These are phyloP conservation scores for Salvelinus namaycush DNA, from an alignment of 2,113 vertebrate species.

Conservation along the genomic window DNA sequence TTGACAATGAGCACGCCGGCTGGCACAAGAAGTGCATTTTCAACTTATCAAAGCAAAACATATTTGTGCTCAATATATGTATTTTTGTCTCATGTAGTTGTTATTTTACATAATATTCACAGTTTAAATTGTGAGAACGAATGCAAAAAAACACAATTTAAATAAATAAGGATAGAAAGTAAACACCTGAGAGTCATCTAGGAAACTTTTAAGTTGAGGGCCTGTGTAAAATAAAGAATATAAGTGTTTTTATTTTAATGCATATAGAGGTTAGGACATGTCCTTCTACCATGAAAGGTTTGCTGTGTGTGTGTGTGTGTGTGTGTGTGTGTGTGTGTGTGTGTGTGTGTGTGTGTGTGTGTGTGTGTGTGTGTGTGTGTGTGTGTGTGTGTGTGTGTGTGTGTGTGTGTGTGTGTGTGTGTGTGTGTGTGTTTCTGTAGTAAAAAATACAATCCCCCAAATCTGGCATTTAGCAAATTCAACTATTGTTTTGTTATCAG, in stretches of 20 bases:
- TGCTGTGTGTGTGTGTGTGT: neutral
- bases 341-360: too few species aligned
- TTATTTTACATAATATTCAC: neutral
- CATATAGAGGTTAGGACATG: neutral
- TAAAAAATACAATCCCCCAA: neutral
- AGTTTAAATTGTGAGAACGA: neutral
- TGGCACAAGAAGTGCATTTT: constrained; percentile 59
- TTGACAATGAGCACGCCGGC: constrained; percentile 80
- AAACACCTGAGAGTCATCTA: neutral
- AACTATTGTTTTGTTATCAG: neutral
- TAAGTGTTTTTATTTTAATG: neutral
- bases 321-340: too few species aligned
- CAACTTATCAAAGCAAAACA: constrained; percentile 61
- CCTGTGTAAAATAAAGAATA: neutral
- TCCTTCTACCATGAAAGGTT: neutral
- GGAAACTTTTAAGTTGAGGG: neutral
- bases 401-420: too few species aligned
- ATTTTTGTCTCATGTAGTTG: neutral
- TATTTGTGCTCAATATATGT: constrained; percentile 36
- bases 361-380: too few species aligned
- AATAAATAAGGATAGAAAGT: neutral
- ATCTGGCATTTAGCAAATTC: neutral
- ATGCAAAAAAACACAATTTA: neutral
- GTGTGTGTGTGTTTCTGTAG: neutral
- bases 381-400: too few species aligned